A percentile compares a stretch with the other conserved stretches of the same genome.
Conservation (phyloP, 2,113 vertebrate species). For the Silurus glanis region DNA sequence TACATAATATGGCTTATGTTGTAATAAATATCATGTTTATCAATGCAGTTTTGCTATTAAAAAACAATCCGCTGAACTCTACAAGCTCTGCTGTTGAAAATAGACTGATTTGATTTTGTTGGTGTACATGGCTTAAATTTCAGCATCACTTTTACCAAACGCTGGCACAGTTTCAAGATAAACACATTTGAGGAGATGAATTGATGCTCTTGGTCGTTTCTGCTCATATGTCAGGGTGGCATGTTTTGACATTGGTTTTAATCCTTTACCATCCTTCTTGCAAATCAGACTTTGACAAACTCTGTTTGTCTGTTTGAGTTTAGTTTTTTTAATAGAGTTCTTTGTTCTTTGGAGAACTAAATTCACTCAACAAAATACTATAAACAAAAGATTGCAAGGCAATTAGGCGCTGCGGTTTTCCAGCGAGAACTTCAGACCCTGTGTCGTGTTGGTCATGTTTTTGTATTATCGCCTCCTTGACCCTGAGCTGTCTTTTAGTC, state of each 20-base stretch:
- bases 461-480: constrained; percentile 10
- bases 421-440: not conserved
- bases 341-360: not conserved
- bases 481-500: constrained; percentile 31
- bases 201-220: not conserved
- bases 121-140: not conserved
- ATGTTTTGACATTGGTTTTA: not conserved
- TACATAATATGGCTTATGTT: not conserved
- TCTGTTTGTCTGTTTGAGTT: no score
- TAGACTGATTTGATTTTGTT: no score
- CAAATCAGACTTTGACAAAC: not conserved
- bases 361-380: not conserved
- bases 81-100: not conserved
- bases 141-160: not conserved
- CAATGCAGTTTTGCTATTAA: not conserved
- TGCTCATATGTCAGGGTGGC: not conserved
- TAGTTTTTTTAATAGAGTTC: not conserved
- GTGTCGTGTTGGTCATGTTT: constrained; percentile 12
- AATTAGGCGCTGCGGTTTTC: not conserved
- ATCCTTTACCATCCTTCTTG: not conserved
- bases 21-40: not conserved
- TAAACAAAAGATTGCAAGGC: not conserved
- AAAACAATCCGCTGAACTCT: not conserved
- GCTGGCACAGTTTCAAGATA: not conserved
- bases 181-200: not conserved